Evolutionary conservation across 2,888 invertebrate genomes (phyloP).

Genomic region (Lepetodrilus schrolli): DNA sequence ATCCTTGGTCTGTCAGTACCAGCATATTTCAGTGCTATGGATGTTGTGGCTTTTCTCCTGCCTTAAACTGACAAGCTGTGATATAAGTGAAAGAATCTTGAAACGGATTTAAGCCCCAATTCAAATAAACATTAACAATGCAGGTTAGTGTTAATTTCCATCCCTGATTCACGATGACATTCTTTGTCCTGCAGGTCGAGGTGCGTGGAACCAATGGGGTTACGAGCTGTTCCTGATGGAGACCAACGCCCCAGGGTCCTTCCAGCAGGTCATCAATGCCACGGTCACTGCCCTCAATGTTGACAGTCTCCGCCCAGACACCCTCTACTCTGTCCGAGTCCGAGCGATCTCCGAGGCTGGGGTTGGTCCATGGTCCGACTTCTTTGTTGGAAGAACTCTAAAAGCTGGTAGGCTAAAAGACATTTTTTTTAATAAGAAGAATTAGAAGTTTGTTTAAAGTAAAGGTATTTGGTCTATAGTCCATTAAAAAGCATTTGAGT

Average conservation of each 20-base stretch:
- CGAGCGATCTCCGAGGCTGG: slow-evolving; percentile 86
- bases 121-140: background rate
- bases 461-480: too few relatives aligned
- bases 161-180: background rate
- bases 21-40: too few relatives aligned
- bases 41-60: too few relatives aligned
- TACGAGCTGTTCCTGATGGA: slow-evolving; percentile 81
- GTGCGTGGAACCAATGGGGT: slow-evolving; percentile 85
- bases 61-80: too few relatives aligned
- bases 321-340: slow-evolving; percentile 86
- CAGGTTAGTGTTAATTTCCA: background rate
- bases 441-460: too few relatives aligned
- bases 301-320: slow-evolving; percentile 79
- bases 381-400: slow-evolving; percentile 82
- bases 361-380: slow-evolving; percentile 85
- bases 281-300: slow-evolving; percentile 46
- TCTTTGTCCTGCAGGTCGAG: slow-evolving; percentile 76
- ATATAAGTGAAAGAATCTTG: too few relatives aligned
- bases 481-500: too few relatives aligned
- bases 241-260: slow-evolving; percentile 38
- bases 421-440: too few relatives aligned
- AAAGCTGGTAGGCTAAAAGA: slow-evolving; percentile 61
- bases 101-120: too few relatives aligned
- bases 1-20: background rate
- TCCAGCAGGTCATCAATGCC: slow-evolving; percentile 38